Base-by-base conservation (phyloP, 2,113 vertebrate genomes). In the Myotis lucifugus region DNA sequence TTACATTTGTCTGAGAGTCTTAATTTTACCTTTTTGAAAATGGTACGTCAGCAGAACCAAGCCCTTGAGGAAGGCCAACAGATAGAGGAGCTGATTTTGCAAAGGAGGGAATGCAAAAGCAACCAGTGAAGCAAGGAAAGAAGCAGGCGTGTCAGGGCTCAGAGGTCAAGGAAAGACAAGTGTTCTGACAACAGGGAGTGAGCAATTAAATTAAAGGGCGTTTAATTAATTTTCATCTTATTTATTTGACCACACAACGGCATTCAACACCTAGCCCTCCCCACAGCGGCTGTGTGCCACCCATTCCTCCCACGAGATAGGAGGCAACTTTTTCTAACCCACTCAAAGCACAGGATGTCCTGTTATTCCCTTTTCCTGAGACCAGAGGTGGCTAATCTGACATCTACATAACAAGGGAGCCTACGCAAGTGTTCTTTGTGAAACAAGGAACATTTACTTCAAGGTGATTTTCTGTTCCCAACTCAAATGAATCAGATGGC, bases 391-490 rank as follows among this genome's bases (percentile, higher is more conserved):
- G 11, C 78, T 85, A 0, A 1, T n/a, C 84, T 92, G 94, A 90
- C 82, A 92, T 96, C 96, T 96, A 93, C 19, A 78, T 90, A 95
- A 96, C 88, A 79, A 73, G 95, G 73, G 85, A 97, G 64, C 13
- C 56, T 81, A 87, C 64, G 84, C 70, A 93, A 73, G 87, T 15
- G 1, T 78, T 87, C 93, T 92, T 77, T 78, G 74, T 95, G 88
- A 91, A 90, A 73, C 42, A 88, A 73, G 85, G 77, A 90, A 82
- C 54, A 46, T 92, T 90, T 72, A 69, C 85, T 96, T 88, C 88
- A 92, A 97, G 85, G 90, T 92, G 85, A 95, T 95, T 93, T 94
- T 95, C 77, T 97, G 67, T 90, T 95, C 85, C 85, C 88, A 93
- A 85, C 32, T 77, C 87, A 87, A 91, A 74, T 66, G 91, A 94